Base-by-base conservation (phyloP, 2,113 vertebrate genomes). In the Mormoops blainvillei region DNA sequence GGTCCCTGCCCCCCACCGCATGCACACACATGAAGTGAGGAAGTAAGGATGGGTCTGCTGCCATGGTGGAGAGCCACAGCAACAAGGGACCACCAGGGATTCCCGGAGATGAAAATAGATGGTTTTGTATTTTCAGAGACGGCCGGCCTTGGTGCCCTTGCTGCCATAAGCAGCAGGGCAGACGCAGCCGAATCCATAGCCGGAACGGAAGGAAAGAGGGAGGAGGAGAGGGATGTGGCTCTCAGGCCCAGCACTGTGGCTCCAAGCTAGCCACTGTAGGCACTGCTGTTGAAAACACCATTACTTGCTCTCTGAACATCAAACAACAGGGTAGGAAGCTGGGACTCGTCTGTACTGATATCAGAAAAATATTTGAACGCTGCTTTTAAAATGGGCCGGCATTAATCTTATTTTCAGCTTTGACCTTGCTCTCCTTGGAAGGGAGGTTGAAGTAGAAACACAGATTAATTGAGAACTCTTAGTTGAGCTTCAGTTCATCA, bases 381-480 rank as follows among this genome's bases (percentile, higher is more conserved):
- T 45, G 31, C n/a, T 89, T 89, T 68, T 33, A 50, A 48, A 76
- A 56, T 20, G 19, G n/a, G 7, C 68, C 36, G 36, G 28, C 28
- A 33, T 82, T 41, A 22, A 38, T 14, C 36, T 67, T 70, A 63
- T 93, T 93, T 45, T 48, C 36, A 56, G 43, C 65, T 58, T 36
- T 91, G 48, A 11, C 65, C 56, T 84, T 8, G 10, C 48, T 85
- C 15, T 90, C 71, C 43, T 61, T 7, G 48, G 52, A 73, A 65
- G 89, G 45, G 38, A 88, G 18, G 41, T 45, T 38, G 18, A 31
- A 73, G 15, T 56, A 70, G 89, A 94, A 81, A 92, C 52, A 48
- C 11, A 54, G 33, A 56, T 28, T 33, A 24, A 41, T 36, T 43
- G 15, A 65, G 65, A 56, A 45, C 38, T 89, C 63, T 50, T 74